Base-by-base conservation (phyloP, 2,888 invertebrate species). In the Dysmachus trigonus region DNA sequence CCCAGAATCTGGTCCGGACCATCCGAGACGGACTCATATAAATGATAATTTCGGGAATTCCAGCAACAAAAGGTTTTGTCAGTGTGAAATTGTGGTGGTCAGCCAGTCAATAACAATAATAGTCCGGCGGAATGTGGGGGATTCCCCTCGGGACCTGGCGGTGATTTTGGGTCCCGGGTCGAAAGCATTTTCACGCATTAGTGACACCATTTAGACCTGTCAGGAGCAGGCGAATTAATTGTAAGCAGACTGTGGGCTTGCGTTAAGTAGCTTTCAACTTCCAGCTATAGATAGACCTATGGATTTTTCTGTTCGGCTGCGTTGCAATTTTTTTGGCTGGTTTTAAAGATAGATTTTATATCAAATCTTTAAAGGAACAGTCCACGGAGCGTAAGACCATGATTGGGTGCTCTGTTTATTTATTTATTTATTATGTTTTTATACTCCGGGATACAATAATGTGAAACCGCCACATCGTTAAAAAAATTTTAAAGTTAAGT, bases 201-300 rank as follows among this genome's bases (percentile, higher is more conserved):
- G 86, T 87, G 87, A 87, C 87, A 87, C 87, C 86, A 87, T 87
- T 87, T 76, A 85, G 83, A 87, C 62, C 87, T 87, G 87, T 87
- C 87, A 87, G 18, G 31, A 76, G n/a, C 87, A 87, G 87, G 77
- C 62, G 84, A 87, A 87, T 86, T 87, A 87, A 87, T 87, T 87
- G 87, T 51, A 82, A 7, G 62, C 53, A 62, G 71, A 71, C 82
- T 18, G 47, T 15, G 27, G 38, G 51, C 38, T 18, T 38, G 38
- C n/a, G 35, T 76, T 76, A 76, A 76, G 35, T 76, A 38, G 76
- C 76, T 33, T 76, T 38, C 2, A 27, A 62, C 62, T 62, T 18
- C 22, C n/a, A n/a, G n/a, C 5, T n/a, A 47, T 47, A n/a, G 47
- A 18, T 18, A n/a, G 62, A 0, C 0, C 7, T 27, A 27, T 27